A percentile compares a stretch with the other conserved stretches of the same genome.
These are phyloP conservation scores for Tetanocera ferruginea DNA, from an alignment of 2,888 invertebrate species.

Conservation along the genomic window DNA sequence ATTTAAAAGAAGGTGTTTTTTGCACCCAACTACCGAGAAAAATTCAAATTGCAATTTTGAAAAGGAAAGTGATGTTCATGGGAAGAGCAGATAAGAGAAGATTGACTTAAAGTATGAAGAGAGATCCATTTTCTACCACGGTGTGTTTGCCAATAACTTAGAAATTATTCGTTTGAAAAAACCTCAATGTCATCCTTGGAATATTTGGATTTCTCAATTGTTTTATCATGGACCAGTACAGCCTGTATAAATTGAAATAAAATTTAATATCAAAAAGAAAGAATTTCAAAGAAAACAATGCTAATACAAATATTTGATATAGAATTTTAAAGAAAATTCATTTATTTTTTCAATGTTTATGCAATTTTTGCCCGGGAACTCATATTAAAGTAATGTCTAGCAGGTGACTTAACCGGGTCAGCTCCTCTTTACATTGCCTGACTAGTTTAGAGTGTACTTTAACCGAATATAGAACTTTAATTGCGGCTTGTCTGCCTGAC, in stretches of 20 bases:
- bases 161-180: conserved; percentile 42
- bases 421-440: too few species aligned
- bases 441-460: too few species aligned
- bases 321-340: too few species aligned
- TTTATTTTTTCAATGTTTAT: too few species aligned
- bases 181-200: conserved; percentile 66
- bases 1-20: neutral
- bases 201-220: conserved; percentile 60
- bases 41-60: too few species aligned
- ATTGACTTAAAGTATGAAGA: neutral
- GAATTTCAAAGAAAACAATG: too few species aligned
- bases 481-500: too few species aligned
- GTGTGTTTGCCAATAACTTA: neutral
- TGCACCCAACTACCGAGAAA: neutral
- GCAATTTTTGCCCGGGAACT: too few species aligned
- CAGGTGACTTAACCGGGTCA: too few species aligned
- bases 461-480: too few species aligned
- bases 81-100: neutral
- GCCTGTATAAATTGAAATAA: conserved; percentile 57
- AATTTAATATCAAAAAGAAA: neutral
- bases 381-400: too few species aligned
- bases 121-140: neutral
- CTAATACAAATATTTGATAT: too few species aligned
- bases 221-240: conserved; percentile 51
- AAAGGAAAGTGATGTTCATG: neutral